Percentiles rank a stretch among this genome's conserved stretches.
These are phyloP conservation scores for Crotalus horridus DNA, from an alignment of 2,113 vertebrate species.

Conservation along the genomic window DNA sequence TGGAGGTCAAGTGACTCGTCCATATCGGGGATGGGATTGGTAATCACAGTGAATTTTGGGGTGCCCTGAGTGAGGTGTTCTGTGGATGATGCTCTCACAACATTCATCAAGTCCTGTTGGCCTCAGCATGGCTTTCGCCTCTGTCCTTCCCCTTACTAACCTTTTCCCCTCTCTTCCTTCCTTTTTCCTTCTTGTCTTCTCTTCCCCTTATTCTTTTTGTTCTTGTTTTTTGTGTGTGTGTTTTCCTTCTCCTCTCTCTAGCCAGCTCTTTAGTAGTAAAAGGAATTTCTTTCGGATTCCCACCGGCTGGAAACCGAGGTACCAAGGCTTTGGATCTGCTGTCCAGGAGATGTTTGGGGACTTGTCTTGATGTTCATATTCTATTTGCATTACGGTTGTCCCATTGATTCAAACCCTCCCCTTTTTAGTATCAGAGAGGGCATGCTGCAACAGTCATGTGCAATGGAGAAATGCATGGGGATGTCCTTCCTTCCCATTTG, in stretches of 20 bases:
- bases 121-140: conserved; percentile 6
- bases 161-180: conserved; percentile 47
- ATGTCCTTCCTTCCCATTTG: conserved; percentile 26
- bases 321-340: conserved; percentile 74
- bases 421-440: background rate
- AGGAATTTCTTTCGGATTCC: conserved; percentile 96
- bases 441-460: background rate
- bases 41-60: background rate
- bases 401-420: background rate
- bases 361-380: conserved; percentile 36
- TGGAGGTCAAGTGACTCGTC: too few species aligned
- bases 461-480: conserved; percentile 56
- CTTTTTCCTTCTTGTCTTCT: conserved; percentile 48
- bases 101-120: background rate
- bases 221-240: conserved; percentile 72
- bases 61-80: background rate
- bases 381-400: background rate
- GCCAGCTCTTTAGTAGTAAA: conserved; percentile 94
- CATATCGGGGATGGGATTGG: background rate
- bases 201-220: conserved; percentile 58
- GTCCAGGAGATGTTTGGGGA: conserved; percentile 47
- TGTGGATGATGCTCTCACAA: background rate
- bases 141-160: conserved; percentile 48
- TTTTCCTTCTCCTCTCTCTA: conserved; percentile 81
- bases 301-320: conserved; percentile 95